Evolutionary conservation across 2,797 vertebrate species (phyloP).

Genomic region (Adrianichthys oophorus): DNA sequence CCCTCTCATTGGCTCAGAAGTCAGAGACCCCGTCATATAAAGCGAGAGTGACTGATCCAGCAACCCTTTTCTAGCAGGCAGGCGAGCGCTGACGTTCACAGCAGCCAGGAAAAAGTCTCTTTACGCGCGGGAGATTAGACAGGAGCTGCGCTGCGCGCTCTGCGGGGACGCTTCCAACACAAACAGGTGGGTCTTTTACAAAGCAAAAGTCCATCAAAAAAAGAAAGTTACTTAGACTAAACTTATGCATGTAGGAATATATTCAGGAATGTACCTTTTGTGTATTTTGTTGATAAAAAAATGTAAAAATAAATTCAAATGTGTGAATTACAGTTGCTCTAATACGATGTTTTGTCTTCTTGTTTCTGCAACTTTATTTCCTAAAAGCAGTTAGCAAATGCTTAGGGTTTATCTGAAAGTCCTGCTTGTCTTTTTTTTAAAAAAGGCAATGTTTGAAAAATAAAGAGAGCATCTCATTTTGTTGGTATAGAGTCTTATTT

Average conservation of each 20-base stretch:
- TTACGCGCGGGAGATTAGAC: slow-evolving; percentile 56
- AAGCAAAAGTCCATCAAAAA: not conserved
- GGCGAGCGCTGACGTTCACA: slow-evolving; percentile 26
- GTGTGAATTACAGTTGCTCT: not conserved
- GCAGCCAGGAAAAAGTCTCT: slow-evolving; percentile 24
- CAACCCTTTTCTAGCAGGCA: slow-evolving; percentile 36
- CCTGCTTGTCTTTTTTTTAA: too few species aligned
- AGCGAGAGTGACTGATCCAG: slow-evolving; percentile 37
- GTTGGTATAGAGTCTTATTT: slow-evolving; percentile 6
- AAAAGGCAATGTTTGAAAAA: not conserved
- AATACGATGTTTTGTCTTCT: not conserved
- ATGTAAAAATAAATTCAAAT: too few species aligned
- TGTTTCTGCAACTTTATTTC: fast-evolving
- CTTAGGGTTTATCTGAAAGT: not conserved
- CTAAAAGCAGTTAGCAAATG: not conserved
- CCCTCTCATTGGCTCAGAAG: slow-evolving; percentile 72
- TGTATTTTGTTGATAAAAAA: not conserved
- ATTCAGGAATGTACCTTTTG: not conserved
- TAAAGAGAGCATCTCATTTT: not conserved
- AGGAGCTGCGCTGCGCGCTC: not conserved
- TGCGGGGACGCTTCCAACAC: slow-evolving; percentile 16
- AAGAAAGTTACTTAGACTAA: slow-evolving; percentile 36
- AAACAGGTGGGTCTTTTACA: slow-evolving; percentile 53
- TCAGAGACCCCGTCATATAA: slow-evolving; percentile 62
- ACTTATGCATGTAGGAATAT: too few species aligned